Evolutionary conservation across 2,113 vertebrate genomes (phyloP).

Genomic region (Raja brachyura): DNA sequence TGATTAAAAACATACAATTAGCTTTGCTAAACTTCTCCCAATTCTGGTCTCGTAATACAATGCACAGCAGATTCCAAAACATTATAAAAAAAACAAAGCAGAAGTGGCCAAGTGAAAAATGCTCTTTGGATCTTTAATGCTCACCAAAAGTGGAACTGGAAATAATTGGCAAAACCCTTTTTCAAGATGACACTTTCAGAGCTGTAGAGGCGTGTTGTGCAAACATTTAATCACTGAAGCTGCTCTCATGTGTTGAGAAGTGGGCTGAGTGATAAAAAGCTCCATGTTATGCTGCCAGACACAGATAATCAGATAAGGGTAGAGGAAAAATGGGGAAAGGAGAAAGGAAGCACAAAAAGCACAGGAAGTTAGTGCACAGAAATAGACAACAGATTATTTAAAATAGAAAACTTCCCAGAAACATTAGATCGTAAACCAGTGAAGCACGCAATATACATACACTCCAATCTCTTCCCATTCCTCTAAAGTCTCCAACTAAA

Average conservation of each 20-base stretch:
- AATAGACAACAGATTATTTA: not conserved
- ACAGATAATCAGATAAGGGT: slow-evolving; percentile 13
- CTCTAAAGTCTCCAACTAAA: not conserved
- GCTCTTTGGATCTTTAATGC: not conserved
- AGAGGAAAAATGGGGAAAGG: not conserved
- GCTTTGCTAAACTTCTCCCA: not conserved
- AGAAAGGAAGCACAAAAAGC: slow-evolving; percentile 25
- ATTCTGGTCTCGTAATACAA: not conserved
- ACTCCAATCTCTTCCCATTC: not conserved
- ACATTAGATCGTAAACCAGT: not conserved
- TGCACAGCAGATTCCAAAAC: not conserved
- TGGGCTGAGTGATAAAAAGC: slow-evolving; percentile 18
- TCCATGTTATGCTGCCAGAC: slow-evolving; percentile 10
- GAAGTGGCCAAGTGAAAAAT: not conserved
- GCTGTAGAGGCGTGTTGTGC: not conserved
- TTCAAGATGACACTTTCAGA: slow-evolving; percentile 30
- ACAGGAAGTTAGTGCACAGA: slow-evolving; percentile 27
- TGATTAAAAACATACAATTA: not conserved
- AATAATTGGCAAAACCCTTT: slow-evolving; percentile 28
- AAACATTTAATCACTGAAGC: slow-evolving; percentile 32
- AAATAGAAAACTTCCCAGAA: not conserved
- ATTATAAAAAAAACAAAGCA: slow-evolving; percentile 9
- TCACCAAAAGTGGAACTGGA: not conserved
- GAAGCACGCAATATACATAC: not conserved
- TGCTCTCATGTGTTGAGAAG: not conserved